These are phyloP conservation scores for Stramonita haemastoma DNA, from an alignment of 2,888 invertebrate species.

Conservation along the genomic window DNA sequence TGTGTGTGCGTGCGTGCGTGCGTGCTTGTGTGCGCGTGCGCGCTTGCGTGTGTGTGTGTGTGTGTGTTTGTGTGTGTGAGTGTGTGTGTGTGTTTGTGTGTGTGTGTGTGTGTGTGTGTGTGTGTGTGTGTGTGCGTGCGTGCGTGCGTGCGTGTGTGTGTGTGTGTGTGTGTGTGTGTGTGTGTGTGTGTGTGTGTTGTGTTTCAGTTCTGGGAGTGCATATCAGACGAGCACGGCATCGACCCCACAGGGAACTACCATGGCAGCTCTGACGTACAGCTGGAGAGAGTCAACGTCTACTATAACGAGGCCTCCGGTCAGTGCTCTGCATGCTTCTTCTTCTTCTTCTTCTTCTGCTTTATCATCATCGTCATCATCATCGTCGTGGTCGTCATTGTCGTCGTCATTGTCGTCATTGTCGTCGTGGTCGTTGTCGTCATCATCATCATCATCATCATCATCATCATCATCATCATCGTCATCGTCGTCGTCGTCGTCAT, in stretches of 20 bases:
- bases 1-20: too few species aligned
- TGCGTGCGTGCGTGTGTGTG: not conserved
- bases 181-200: not conserved
- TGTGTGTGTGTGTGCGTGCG: not conserved
- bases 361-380: too few species aligned
- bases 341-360: too few species aligned
- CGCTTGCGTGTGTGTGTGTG: not conserved
- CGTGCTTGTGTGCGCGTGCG: too few species aligned
- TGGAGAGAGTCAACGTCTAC: conserved; percentile 48
- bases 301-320: conserved; percentile 48
- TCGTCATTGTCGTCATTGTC: not conserved
- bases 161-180: not conserved
- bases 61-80: not conserved
- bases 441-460: not conserved
- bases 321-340: not conserved
- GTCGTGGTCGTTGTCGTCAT: not conserved
- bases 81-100: not conserved
- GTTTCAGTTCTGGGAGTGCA: conserved; percentile 47
- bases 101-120: not conserved
- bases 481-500: too few species aligned
- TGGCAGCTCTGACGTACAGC: conserved; percentile 45
- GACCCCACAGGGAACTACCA: conserved; percentile 47
- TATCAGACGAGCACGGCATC: conserved; percentile 50
- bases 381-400: not conserved
- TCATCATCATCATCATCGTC: not conserved